A percentile compares a stretch with the other conserved stretches of the same genome.
Conservation (phyloP, 2,888 invertebrate species). For the Spialia ferax region DNA sequence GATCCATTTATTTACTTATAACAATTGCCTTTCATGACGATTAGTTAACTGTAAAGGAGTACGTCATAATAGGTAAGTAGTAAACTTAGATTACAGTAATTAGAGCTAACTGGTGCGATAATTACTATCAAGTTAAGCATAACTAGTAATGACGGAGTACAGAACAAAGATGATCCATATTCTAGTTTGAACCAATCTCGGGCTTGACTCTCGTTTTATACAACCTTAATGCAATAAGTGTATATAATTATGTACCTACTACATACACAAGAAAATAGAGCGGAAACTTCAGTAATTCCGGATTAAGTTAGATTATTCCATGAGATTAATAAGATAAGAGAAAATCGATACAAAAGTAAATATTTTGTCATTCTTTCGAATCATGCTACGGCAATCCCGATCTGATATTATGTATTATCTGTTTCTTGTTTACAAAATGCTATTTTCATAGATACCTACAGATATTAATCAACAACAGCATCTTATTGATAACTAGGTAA, state of each 20-base stretch:
- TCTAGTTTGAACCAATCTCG: neutral
- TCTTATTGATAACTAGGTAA: too few species aligned
- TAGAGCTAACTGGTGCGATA: slow-evolving; percentile 28
- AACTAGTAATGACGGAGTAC: slow-evolving; percentile 3
- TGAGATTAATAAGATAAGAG: too few species aligned
- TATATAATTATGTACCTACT: too few species aligned
- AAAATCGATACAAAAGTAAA: too few species aligned
- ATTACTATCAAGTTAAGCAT: slow-evolving; percentile 23
- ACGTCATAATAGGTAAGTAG: slow-evolving; percentile 3
- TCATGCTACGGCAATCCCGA: too few species aligned
- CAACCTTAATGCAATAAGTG: too few species aligned
- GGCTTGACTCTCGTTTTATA: too few species aligned
- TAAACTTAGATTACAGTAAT: slow-evolving; percentile 25
- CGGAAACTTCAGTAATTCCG: neutral
- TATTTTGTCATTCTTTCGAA: neutral
- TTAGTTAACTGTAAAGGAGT: neutral
- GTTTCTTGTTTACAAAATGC: too few species aligned
- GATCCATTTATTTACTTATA: slow-evolving; percentile 12
- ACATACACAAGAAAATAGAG: too few species aligned
- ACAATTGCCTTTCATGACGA: slow-evolving; percentile 3
- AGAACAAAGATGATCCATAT: slow-evolving; percentile 31
- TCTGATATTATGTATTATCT: too few species aligned
- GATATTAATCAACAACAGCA: neutral
- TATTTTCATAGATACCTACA: too few species aligned
- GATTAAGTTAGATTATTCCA: neutral